Evolutionary conservation across 2,888 invertebrate genomes (phyloP).

Genomic region (Prosapia bicincta): DNA sequence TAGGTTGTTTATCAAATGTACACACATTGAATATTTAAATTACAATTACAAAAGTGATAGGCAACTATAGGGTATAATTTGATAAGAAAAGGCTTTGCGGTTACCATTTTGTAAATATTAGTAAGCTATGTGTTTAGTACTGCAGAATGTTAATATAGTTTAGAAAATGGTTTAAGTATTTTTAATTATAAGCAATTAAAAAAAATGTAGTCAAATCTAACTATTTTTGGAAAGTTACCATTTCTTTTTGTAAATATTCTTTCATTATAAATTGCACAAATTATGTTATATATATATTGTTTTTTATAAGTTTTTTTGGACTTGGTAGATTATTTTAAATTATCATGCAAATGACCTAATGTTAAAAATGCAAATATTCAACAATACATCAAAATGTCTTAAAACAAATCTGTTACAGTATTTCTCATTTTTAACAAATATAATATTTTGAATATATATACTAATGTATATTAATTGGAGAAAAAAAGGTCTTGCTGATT

Average conservation of each 20-base stretch:
- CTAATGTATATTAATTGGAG: too few relatives aligned
- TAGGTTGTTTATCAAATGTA: too few relatives aligned
- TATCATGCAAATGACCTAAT: too few relatives aligned
- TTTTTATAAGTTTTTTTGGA: background rate
- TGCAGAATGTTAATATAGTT: background rate
- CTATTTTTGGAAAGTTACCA: background rate
- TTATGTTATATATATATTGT: background rate
- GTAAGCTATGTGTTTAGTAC: background rate
- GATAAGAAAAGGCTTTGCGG: background rate
- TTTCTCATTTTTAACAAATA: too few relatives aligned
- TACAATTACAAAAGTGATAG: background rate
- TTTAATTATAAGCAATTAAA: background rate
- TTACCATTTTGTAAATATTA: background rate
- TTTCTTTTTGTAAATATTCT: background rate
- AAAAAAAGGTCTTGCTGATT: too few relatives aligned
- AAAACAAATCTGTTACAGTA: too few relatives aligned
- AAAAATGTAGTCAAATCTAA: background rate
- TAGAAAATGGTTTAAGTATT: background rate
- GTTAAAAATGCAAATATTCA: too few relatives aligned
- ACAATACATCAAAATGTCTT: too few relatives aligned
- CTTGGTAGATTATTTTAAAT: background rate
- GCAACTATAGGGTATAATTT: background rate
- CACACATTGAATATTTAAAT: too few relatives aligned
- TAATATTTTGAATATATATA: too few relatives aligned
- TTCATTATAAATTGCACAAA: background rate